Evolutionary conservation across 2,797 vertebrate species (phyloP).

Genomic region (Characodon lateralis): DNA sequence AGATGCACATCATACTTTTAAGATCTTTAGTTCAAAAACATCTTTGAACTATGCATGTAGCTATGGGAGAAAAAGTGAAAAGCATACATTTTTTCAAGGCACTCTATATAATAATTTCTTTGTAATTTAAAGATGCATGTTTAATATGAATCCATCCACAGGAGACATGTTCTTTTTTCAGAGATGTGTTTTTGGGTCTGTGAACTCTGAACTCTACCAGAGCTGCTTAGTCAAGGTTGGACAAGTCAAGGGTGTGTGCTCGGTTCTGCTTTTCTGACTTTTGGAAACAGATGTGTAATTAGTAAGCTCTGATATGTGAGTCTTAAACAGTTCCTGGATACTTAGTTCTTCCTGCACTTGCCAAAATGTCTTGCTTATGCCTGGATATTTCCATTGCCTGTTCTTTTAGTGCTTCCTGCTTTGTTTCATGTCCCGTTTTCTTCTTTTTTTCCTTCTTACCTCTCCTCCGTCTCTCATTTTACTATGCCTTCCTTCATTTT

Average conservation of each 20-base stretch:
- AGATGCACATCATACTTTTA: no score
- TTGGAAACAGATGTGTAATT: constrained; percentile 20
- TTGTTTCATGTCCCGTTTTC: constrained; percentile 50
- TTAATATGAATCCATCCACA: constrained; percentile 7
- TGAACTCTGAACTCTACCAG: constrained; percentile 37
- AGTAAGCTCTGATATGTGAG: constrained; percentile 14
- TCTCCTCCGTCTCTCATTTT: constrained; percentile 9
- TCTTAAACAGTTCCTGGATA: constrained; percentile 19
- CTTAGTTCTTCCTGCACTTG: constrained; percentile 22
- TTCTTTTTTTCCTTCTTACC: constrained; percentile 30
- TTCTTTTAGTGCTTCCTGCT: constrained; percentile 43
- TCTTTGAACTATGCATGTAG: no score
- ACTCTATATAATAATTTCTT: background rate
- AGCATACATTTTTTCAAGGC: no score
- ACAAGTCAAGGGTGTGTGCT: constrained; percentile 17
- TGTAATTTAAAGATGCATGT: constrained; percentile 8
- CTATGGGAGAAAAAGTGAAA: no score
- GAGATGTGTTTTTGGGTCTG: constrained; percentile 14
- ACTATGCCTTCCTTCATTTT: constrained; percentile 11
- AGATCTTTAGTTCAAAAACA: no score
- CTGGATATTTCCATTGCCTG: constrained; percentile 39
- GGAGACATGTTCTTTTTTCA: constrained; percentile 1
- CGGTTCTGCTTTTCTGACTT: constrained; percentile 19
- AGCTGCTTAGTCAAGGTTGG: constrained; percentile 39
- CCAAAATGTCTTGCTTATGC: constrained; percentile 34